phyloP scores from a whole-genome alignment of 2,888 invertebrate species.

The Helobdella robusta region DNA sequence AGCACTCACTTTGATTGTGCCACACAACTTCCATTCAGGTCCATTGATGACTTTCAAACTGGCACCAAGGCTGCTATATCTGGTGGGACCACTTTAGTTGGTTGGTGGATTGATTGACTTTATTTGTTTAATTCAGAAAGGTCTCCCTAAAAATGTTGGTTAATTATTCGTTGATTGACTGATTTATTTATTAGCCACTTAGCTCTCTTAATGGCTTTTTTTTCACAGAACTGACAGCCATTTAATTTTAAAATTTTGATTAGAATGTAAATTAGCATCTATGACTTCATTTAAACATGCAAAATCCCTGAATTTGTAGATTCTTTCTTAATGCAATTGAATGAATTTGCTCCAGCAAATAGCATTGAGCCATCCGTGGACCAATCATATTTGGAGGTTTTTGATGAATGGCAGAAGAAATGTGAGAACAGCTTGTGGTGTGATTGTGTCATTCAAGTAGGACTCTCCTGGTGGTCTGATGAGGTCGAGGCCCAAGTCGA shows the following conservation, averaged over 20 bases:
- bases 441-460: slow-evolving; percentile 15
- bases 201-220: not conserved
- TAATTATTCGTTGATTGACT: not conserved
- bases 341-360: not conserved
- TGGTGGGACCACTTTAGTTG: slow-evolving; percentile 23
- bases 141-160: not conserved
- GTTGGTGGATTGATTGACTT: slow-evolving; percentile 3
- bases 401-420: slow-evolving; percentile 8
- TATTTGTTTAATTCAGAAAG: no score
- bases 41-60: slow-evolving; percentile 17
- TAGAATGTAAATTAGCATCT: no score
- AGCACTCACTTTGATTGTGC: slow-evolving; percentile 14
- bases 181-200: not conserved
- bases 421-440: not conserved
- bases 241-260: no score
- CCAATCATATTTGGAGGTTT: slow-evolving; percentile 20
- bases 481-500: not conserved
- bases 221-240: no score
- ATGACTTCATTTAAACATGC: no score
- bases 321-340: not conserved
- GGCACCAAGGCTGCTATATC: slow-evolving; percentile 13
- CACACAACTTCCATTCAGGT: not conserved
- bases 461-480: slow-evolving; percentile 18
- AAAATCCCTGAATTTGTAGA: not conserved
- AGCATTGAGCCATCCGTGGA: slow-evolving; percentile 12